Evolutionary conservation across 1,140 invertebrate species (phyloP).

Genomic region (Semibalanus balanoides): DNA sequence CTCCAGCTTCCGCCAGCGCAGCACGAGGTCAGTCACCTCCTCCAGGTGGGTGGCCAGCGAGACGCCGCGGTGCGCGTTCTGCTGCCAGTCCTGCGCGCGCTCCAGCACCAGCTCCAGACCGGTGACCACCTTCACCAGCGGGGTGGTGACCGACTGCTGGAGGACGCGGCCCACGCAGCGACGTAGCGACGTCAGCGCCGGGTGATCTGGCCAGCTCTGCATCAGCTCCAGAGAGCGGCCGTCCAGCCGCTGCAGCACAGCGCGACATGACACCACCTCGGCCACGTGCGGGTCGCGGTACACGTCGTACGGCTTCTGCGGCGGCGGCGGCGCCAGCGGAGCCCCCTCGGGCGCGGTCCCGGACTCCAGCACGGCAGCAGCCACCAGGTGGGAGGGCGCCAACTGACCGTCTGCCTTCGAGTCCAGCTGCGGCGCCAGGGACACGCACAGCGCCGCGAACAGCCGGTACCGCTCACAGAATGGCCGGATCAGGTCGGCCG

Average conservation of each 20-base stretch:
- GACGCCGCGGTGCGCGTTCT: constrained; percentile 41
- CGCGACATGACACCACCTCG: constrained; percentile 55
- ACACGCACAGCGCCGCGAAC: background rate
- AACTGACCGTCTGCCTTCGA: background rate
- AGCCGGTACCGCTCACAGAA: background rate
- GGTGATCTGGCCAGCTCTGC: constrained; percentile 77
- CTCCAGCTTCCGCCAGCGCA: constrained; percentile 84
- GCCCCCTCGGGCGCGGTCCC: background rate
- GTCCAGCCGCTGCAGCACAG: constrained; percentile 48
- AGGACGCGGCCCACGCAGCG: constrained; percentile 57
- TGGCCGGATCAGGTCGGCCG: background rate
- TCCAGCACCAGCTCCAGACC: constrained; percentile 76
- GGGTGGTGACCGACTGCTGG: constrained; percentile 59
- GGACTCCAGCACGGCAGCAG: constrained; percentile 13
- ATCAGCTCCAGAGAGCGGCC: constrained; percentile 50
- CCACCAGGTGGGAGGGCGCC: constrained; percentile 13
- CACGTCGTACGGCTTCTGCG: constrained; percentile 49
- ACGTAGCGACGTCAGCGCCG: constrained; percentile 53
- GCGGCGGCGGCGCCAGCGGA: constrained; percentile 7
- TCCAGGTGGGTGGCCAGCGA: constrained; percentile 55
- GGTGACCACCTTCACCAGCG: constrained; percentile 72
- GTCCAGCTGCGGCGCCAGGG: background rate
- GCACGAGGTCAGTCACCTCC: constrained; percentile 60
- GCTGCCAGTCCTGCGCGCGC: constrained; percentile 37
- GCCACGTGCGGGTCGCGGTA: constrained; percentile 70